Evolutionary conservation across 2,113 vertebrate genomes (phyloP).

Genomic region (Xyrauchen texanus): DNA sequence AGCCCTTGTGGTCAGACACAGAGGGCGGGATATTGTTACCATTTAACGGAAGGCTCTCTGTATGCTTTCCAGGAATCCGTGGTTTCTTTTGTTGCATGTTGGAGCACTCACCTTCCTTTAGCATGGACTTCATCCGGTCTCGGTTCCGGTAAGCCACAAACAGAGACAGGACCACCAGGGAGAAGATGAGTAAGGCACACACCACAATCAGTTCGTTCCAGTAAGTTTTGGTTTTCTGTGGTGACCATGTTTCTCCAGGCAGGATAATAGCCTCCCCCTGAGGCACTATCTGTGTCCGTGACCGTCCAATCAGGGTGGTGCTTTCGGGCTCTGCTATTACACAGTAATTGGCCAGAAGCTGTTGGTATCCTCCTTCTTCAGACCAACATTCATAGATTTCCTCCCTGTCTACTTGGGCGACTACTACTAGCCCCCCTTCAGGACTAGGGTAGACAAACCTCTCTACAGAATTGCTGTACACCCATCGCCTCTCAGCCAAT

Average conservation of each 20-base stretch:
- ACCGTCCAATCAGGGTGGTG: constrained; percentile 72
- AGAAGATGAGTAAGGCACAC: constrained; percentile 78
- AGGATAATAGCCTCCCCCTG: constrained; percentile 68
- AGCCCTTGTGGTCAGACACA: constrained; percentile 87
- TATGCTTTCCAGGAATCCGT: constrained; percentile 72
- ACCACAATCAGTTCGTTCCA: constrained; percentile 94
- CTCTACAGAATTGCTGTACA: constrained; percentile 69
- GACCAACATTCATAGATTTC: constrained; percentile 94
- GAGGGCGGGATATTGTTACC: constrained; percentile 75
- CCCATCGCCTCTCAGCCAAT: constrained; percentile 84
- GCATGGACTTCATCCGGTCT: constrained; percentile 83
- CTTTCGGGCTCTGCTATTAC: constrained; percentile 72
- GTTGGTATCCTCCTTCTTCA: constrained; percentile 82
- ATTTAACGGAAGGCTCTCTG: constrained; percentile 87
- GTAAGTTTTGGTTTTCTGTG: constrained; percentile 82
- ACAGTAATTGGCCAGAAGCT: constrained; percentile 90
- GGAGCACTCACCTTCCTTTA: constrained; percentile 82
- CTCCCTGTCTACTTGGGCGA: constrained; percentile 76
- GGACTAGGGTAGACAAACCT: constrained; percentile 83
- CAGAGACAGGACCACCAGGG: constrained; percentile 76
- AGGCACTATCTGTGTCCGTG: constrained; percentile 61
- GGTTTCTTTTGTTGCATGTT: constrained; percentile 80
- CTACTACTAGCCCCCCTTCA: constrained; percentile 84
- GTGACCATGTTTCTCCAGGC: constrained; percentile 65
- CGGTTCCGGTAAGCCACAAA: constrained; percentile 85